These are phyloP conservation scores for Nycticryphes semicollaris DNA, from an alignment of 2,113 vertebrate genomes.

Conservation along the genomic window DNA sequence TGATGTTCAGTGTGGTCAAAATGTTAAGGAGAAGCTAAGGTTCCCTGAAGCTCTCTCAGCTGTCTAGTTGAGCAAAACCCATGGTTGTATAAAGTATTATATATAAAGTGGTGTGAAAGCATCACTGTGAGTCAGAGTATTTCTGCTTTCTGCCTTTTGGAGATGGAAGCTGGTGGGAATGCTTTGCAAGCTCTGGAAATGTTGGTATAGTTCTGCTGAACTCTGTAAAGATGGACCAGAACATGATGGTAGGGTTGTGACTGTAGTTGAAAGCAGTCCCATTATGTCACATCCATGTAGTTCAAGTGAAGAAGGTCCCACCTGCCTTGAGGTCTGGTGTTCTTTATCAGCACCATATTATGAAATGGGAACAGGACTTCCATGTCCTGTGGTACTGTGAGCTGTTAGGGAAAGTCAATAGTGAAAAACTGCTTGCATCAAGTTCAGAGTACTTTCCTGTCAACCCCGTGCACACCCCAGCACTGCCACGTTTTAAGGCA, in stretches of 20 bases:
- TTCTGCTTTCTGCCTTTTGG: background rate
- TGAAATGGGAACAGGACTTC: background rate
- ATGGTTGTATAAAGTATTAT: background rate
- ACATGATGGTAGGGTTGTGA: background rate
- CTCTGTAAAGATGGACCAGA: background rate
- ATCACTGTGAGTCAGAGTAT: background rate
- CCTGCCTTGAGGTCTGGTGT: background rate
- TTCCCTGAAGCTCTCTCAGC: background rate
- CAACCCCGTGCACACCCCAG: accelerated
- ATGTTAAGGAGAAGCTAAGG: background rate
- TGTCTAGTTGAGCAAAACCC: background rate
- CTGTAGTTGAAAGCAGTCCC: background rate
- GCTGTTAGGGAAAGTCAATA: background rate
- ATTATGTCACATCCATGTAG: background rate
- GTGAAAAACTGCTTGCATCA: background rate
- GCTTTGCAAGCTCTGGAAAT: background rate
- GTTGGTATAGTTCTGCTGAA: background rate
- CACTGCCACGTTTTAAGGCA: background rate
- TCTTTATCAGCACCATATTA: accelerated
- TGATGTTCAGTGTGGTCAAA: background rate
- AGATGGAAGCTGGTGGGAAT: background rate
- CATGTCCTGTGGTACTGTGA: background rate
- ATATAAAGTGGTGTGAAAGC: background rate
- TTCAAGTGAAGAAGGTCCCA: background rate
- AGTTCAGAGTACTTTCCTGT: background rate